Base-by-base conservation (phyloP, 2,797 vertebrate species). In the Pitangus sulphuratus region DNA sequence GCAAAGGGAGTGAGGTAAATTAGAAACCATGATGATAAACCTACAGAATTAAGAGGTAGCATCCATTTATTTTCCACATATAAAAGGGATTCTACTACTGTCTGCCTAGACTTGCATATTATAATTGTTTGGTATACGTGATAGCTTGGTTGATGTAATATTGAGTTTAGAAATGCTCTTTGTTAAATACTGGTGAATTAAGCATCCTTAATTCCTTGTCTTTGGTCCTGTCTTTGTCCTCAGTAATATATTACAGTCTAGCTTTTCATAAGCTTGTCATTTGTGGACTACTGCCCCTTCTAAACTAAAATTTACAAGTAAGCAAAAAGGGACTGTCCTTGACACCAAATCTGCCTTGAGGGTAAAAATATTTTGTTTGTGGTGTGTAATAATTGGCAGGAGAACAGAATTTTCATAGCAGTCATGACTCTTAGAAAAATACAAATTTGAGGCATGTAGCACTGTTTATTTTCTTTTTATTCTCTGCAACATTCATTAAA, bases 121-220 rank as follows among this genome's bases (percentile, higher is more conserved):
- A 8, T 3, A 44, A 14, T 56, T 0, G 0, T 45, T 51, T 40
- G 5, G 18, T 50, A 2, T 37, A 16, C 17, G 10, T 25, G 19
- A 42, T 50, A 58, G 7, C 21, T 72, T 74, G 53, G 25, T 35
- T 3, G 9, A n/a, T 82, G 74, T 39, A 35, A 26, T 35, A 13
- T 26, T 11, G 56, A 45, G 37, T 17, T 72, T 54, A 77, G 35
- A 80, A 77, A 72, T 30, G 12, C 15, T 87, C 50, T 21, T 54
- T 42, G 16, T 44, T 66, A 37, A 74, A 28, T 22, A 5, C 17
- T 28, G 48, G 7, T 39, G 50, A 75, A 35, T 50, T 44, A 31
- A 65, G 15, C 7, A 45, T 54, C 44, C 22, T 47, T 25, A 51
- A 33, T 58, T 76, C 47, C 25, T 62, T 76, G 11, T 53, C 19